phyloP scores from a whole-genome alignment of 2,113 vertebrate species.

The Nesogale talazaci region DNA sequence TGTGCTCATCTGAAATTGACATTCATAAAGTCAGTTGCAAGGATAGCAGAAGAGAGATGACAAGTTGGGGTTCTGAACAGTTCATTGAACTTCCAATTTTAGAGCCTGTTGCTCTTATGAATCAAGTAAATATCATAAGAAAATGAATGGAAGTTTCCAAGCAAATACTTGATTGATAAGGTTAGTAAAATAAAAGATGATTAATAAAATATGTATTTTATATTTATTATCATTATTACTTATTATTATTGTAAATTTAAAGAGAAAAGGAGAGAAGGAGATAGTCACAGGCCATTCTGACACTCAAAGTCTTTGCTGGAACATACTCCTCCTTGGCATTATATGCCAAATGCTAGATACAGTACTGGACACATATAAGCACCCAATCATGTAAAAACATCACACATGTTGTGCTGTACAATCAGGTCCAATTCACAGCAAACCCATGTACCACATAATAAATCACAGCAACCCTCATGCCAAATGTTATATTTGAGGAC shows the following conservation, averaged over 20 bases:
- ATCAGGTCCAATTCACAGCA: too few species aligned
- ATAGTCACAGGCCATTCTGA: background rate
- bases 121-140: background rate
- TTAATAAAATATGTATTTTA: too few species aligned
- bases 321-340: background rate
- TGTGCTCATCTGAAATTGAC: background rate
- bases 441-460: background rate
- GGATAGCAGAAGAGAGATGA: background rate
- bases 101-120: background rate
- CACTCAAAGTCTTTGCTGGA: background rate
- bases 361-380: background rate
- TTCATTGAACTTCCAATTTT: too few species aligned
- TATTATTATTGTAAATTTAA: background rate
- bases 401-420: too few species aligned
- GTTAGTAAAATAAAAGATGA: background rate
- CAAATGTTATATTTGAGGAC: too few species aligned
- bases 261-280: background rate
- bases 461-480: background rate
- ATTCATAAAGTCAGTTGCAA: background rate
- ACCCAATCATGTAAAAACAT: conserved; percentile 2
- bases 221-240: too few species aligned
- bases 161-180: background rate
- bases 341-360: too few species aligned
- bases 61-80: background rate
- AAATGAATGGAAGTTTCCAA: background rate